A percentile compares a stretch with the other conserved stretches of the same genome.
Conservation (phyloP, 2,888 invertebrate genomes). For the Rhagium mordax region DNA sequence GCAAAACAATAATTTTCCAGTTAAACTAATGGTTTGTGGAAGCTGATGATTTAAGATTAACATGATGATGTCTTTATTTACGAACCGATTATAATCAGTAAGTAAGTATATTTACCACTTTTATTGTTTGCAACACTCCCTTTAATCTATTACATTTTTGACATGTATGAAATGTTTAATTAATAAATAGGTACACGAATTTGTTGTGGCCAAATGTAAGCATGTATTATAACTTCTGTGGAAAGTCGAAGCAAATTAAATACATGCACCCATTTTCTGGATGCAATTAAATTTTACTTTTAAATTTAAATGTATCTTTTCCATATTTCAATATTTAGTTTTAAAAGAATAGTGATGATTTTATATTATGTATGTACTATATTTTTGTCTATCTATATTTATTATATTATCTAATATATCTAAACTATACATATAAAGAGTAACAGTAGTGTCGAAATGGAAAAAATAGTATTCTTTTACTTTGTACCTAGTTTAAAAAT, state of each 20-base stretch:
- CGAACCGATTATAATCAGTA: slow-evolving; percentile 29
- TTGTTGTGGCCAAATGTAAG: background rate
- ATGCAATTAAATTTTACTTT: background rate
- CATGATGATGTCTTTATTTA: slow-evolving; percentile 37
- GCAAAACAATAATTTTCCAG: slow-evolving; percentile 53
- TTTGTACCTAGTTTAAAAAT: no score
- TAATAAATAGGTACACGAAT: background rate
- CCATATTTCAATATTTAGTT: background rate
- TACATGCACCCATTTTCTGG: no score
- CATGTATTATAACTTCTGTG: background rate
- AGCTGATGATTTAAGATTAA: slow-evolving; percentile 42
- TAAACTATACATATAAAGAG: no score
- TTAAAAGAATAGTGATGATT: background rate
- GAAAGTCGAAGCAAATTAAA: no score
- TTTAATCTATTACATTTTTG: background rate
- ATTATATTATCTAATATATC: no score
- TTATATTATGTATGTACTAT: background rate
- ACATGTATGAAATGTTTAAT: background rate
- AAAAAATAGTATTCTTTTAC: no score
- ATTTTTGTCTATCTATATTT: no score
- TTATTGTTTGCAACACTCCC: background rate
- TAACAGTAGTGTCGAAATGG: no score
- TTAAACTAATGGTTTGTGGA: slow-evolving; percentile 40
- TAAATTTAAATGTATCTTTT: background rate
- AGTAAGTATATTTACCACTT: slow-evolving; percentile 35